phyloP scores from a whole-genome alignment of 1,140 invertebrate genomes.

The Nebria ingens region DNA sequence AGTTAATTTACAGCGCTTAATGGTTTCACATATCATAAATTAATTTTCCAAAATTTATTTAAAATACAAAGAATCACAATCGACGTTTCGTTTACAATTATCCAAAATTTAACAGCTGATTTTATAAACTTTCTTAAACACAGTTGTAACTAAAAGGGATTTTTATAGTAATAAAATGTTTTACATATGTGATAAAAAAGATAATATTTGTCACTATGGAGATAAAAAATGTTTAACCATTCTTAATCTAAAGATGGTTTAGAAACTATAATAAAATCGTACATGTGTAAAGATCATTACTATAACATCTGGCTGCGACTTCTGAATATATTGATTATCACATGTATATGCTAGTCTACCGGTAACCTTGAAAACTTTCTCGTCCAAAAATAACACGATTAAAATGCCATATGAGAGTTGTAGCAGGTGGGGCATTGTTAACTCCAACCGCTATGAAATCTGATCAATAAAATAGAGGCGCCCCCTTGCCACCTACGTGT shows the following conservation, averaged over 20 bases:
- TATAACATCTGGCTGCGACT: not conserved
- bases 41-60: not conserved
- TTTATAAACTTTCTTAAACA: too few relatives aligned
- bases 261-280: not conserved
- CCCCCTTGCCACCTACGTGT: too few relatives aligned
- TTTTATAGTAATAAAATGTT: not conserved
- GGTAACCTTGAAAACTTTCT: slow-evolving; percentile 8
- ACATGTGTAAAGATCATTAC: not conserved
- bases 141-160: too few relatives aligned
- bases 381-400: slow-evolving; percentile 8
- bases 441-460: not conserved
- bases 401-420: slow-evolving; percentile 1
- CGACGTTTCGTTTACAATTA: not conserved
- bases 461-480: not conserved
- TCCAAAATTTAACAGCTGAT: not conserved
- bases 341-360: not conserved
- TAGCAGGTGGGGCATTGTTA: not conserved
- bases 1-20: not conserved
- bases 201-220: not conserved
- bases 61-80: not conserved
- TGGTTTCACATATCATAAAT: not conserved
- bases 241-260: not conserved
- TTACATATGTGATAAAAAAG: not conserved
- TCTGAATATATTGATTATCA: not conserved
- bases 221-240: not conserved